Percentiles rank a stretch among this genome's conserved stretches.
Conservation (phyloP, 2,113 vertebrate genomes). For the Anguilla rostrata region DNA sequence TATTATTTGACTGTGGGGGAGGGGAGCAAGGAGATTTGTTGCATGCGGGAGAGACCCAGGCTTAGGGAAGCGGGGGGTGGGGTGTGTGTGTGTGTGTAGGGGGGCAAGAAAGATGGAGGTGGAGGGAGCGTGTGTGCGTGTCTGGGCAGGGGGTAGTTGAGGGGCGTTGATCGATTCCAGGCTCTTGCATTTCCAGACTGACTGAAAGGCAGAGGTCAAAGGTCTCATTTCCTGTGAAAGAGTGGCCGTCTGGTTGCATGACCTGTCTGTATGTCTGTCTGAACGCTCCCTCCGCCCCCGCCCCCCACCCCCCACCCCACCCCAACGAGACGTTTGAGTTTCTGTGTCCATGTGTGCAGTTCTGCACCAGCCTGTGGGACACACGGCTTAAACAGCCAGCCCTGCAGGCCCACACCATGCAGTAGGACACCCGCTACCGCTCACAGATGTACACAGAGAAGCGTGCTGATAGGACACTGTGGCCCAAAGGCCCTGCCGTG, state of each 20-base stretch:
- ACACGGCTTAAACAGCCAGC: not conserved
- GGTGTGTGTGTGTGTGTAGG: slow-evolving; percentile 29
- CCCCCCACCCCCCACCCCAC: too few relatives aligned
- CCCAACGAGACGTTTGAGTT: not conserved
- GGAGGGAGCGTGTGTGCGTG: slow-evolving; percentile 8
- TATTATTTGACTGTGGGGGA: slow-evolving; percentile 47
- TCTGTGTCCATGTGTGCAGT: not conserved
- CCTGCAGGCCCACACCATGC: not conserved
- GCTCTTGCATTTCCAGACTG: slow-evolving; percentile 72
- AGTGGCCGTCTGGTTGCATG: slow-evolving; percentile 31
- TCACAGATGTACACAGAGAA: not conserved
- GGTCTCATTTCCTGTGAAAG: slow-evolving; percentile 73
- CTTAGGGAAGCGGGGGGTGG: not conserved
- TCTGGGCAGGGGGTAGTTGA: not conserved
- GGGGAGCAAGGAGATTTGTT: slow-evolving; percentile 32
- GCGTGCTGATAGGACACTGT: too few relatives aligned
- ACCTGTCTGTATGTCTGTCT: slow-evolving; percentile 12
- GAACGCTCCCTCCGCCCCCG: not conserved
- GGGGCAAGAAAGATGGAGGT: slow-evolving; percentile 18
- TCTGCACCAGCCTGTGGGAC: too few relatives aligned
- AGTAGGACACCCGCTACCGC: not conserved
- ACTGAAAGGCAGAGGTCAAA: slow-evolving; percentile 73
- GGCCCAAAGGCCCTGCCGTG: too few relatives aligned
- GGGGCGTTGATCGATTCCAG: slow-evolving; percentile 70
- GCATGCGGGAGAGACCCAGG: slow-evolving; percentile 5